These are phyloP conservation scores for Podabrus alpinus DNA, from an alignment of 2,888 invertebrate genomes.

Conservation along the genomic window DNA sequence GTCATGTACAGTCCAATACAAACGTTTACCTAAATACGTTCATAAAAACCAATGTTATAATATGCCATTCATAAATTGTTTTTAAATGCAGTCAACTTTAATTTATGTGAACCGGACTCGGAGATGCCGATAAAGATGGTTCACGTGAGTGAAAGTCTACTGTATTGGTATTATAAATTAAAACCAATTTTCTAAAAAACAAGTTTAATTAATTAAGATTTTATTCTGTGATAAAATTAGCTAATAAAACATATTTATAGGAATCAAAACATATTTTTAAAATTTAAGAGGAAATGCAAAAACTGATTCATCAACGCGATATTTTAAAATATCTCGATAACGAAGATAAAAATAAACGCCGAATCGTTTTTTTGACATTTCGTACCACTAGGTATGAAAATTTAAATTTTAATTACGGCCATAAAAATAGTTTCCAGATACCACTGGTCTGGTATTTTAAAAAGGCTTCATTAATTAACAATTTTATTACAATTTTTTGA, in stretches of 20 bases:
- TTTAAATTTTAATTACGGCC: not conserved
- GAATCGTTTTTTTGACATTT: not conserved
- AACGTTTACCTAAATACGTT: not conserved
- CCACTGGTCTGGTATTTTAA: not conserved
- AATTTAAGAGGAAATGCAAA: not conserved
- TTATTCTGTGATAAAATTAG: not conserved
- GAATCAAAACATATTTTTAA: not conserved
- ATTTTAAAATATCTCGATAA: not conserved
- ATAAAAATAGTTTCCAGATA: not conserved
- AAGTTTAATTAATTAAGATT: not conserved
- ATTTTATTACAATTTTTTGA: not conserved
- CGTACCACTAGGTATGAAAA: not conserved
- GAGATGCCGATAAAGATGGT: not conserved
- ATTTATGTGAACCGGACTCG: not conserved
- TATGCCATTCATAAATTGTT: not conserved
- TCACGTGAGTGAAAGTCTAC: not conserved
- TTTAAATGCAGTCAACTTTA: not conserved
- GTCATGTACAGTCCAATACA: conserved; percentile 48
- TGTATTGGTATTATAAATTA: not conserved
- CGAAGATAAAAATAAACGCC: not conserved
- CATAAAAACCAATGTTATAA: not conserved
- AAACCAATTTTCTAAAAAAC: not conserved
- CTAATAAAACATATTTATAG: not conserved
- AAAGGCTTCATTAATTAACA: not conserved
- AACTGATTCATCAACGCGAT: not conserved